Base-by-base conservation (phyloP, 2,113 vertebrate genomes). In the Coptodon rendalli region DNA sequence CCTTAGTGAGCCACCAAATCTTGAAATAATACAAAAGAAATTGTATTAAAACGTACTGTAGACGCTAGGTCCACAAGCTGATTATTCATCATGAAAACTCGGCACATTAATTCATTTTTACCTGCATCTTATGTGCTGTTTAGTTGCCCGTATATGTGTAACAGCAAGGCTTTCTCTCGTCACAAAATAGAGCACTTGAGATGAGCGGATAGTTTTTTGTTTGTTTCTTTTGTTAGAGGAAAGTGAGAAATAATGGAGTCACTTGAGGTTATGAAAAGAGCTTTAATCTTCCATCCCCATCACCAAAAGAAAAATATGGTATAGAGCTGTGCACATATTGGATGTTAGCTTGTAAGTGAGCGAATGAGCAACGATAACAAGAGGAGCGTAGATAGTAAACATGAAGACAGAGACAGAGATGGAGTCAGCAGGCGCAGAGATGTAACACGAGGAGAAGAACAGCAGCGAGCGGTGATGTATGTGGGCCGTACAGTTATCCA, bases 401-500 rank as follows among this genome's bases (percentile, higher is more conserved):
- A 68, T 66, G 43, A 43, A 82, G 80, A 82, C 17, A 6, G 68
- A 86, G 73, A 79, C 61, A 89, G 45, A 13, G 63, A 87, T 85
- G 63, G 68, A 89, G 40, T 66, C 57, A 16, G 85, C 40, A 59
- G 16, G 90, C 14, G 86, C 48, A n/a, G 63, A 87, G 68, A 84
- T 91, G 86, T 80, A 88, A 87, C 57, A 84, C 14, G 73, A 90
- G 73, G 80, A 57, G 86, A 91, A 63, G 85, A 90, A 82, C 63
- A 86, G 86, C 85, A 82, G 91, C 34, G 22, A 80, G 82, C 45
- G 17, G 80, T 40, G 87, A 63, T 76, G 83, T 86, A 89, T 87
- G 93, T 94, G 86, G 93, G 89, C 89, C 89, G 90, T 82, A 89
- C 84, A 80, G 90, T 87, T 66, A 90, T 78, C 78, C 61, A 86